These are phyloP conservation scores for Telenomus remus DNA, from an alignment of 1,140 invertebrate species.

Conservation along the genomic window DNA sequence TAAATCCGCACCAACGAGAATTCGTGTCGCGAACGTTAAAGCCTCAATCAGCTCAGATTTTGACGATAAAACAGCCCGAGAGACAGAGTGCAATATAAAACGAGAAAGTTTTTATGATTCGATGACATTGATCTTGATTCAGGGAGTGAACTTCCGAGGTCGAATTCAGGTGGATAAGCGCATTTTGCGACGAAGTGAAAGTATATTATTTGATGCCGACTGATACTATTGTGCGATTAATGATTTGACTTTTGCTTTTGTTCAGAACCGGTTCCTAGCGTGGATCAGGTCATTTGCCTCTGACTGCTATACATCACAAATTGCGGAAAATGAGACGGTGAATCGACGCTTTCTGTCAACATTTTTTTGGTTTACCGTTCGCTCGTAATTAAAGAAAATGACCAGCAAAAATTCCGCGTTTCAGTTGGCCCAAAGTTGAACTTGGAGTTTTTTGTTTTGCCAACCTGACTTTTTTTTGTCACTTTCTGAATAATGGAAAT, in stretches of 20 bases:
- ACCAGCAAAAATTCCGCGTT: slow-evolving; percentile 19
- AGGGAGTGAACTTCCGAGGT: slow-evolving; percentile 37
- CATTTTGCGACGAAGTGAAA: slow-evolving; percentile 55
- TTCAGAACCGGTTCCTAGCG: slow-evolving; percentile 53
- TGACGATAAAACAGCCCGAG: too few species aligned
- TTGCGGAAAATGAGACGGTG: slow-evolving; percentile 44
- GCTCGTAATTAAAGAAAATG: slow-evolving; percentile 28
- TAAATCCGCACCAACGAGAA: too few species aligned
- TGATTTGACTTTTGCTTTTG: slow-evolving; percentile 66
- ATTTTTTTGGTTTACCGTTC: slow-evolving; percentile 14
- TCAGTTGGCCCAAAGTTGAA: slow-evolving; percentile 1
- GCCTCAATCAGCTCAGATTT: too few species aligned
- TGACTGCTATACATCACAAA: slow-evolving; percentile 37
- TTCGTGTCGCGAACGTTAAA: too few species aligned
- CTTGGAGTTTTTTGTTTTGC: slow-evolving; percentile 17
- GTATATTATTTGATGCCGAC: slow-evolving; percentile 56
- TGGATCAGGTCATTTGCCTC: slow-evolving; percentile 46
- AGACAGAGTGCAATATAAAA: slow-evolving; percentile 19
- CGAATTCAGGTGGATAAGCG: slow-evolving; percentile 34
- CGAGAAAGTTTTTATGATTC: slow-evolving; percentile 49
- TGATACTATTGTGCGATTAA: slow-evolving; percentile 57
- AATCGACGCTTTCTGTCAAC: slow-evolving; percentile 11
- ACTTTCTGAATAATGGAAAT: too few species aligned
- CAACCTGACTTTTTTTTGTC: too few species aligned
- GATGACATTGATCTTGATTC: slow-evolving; percentile 54